Percentiles rank a stretch among this genome's conserved stretches.
Evolutionary conservation across 2,113 vertebrate genomes (phyloP).

Genomic region (Salvelinus sp.): DNA sequence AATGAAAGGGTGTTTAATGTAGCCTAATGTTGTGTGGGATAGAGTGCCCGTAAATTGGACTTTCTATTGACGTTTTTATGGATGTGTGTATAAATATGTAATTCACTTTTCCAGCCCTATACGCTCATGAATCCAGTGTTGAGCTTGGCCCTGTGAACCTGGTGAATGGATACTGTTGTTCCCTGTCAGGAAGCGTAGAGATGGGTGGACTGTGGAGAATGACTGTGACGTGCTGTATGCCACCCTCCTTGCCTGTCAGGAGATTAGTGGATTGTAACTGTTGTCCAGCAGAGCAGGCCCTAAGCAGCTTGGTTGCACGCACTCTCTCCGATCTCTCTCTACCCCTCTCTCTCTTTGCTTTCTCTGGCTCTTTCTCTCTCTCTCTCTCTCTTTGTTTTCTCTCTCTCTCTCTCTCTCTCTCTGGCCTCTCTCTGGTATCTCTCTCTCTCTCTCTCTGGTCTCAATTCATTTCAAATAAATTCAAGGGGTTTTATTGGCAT

Average conservation of each 20-base stretch:
- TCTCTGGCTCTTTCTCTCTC: too few species aligned
- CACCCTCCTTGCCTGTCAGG: slow-evolving; percentile 17
- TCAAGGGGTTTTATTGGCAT: too few species aligned
- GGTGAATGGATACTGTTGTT: not conserved
- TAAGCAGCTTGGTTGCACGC: slow-evolving; percentile 36
- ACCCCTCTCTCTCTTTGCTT: not conserved
- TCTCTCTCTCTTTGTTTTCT: too few species aligned
- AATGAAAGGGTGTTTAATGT: too few species aligned
- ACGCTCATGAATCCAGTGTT: not conserved
- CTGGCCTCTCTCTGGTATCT: not conserved
- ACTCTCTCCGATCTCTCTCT: not conserved
- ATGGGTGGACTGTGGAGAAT: too few species aligned
- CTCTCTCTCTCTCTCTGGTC: not conserved
- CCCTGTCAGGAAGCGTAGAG: not conserved
- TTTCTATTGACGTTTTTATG: not conserved
- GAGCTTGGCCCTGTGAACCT: not conserved
- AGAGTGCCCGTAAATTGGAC: not conserved
- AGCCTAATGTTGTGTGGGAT: not conserved
- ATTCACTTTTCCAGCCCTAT: not conserved
- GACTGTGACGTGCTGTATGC: not conserved
- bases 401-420: too few species aligned
- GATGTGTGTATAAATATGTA: not conserved
- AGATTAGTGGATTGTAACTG: slow-evolving; percentile 26
- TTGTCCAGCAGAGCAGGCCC: slow-evolving; percentile 26
- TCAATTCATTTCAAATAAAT: too few species aligned